Base-by-base conservation (phyloP, 2,888 invertebrate genomes). In the Eilema sororculum region DNA sequence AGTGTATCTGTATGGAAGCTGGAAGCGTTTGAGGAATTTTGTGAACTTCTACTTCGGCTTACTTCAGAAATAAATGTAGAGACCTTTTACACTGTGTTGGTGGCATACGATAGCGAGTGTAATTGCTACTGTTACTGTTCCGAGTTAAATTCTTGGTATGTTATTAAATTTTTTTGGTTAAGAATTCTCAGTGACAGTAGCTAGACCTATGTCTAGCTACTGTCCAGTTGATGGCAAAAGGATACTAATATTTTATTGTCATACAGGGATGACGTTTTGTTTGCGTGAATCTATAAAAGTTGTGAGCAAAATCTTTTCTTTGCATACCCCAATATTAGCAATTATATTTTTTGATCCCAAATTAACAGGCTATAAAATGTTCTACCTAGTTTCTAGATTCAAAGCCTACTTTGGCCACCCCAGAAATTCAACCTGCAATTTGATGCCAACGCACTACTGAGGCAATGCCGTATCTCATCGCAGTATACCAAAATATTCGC, bases 1-100 rank as follows among this genome's bases (percentile, higher is more conserved):
- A 57, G 20, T 72, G 69, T 74, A 63, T 68, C 13, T 41, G 30
- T n/a, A 61, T 60, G 52, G 58, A 28, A 64, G 16, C 6, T 60
- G 57, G 58, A 28, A 64, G n/a, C 6, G 58, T 64, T 67, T 62
- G 62, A 67, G 68, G 68, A 76, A 68, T 74, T 72, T 37, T 37
- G 22, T 52, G 25, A 24, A 20, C 41, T 59, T 33, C 46, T 65
- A 65, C 13, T 58, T 63, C 24, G 16, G 5, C 6, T 58, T 58
- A 25, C 6, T 25, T n/a, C 16, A 24, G 24, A 58, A 58, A 58
- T 58, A 13, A 58, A 58, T 30, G 9, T 57, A 57, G 22, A 57
- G 24, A 24, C 22, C 3, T 24, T 22, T 24, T 20, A 22, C 22
- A 56, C 9, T 57, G 22, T 57, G n/a, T 12, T 57, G 24, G 20